phyloP scores from a whole-genome alignment of 92 coral and sea anemone species.

The Epizoanthus stellaris region DNA sequence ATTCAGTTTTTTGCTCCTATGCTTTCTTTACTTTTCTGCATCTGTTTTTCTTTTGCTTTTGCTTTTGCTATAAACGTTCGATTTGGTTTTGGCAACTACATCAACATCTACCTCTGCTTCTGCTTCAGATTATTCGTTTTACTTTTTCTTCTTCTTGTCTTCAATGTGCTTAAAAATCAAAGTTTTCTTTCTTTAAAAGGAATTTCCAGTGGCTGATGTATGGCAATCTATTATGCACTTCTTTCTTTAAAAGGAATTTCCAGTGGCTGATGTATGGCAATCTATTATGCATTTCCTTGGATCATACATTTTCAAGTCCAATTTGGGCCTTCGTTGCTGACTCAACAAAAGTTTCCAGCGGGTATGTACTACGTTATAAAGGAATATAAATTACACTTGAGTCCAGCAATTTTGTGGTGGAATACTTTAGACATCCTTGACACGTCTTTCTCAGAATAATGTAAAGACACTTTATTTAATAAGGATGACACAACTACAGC shows the following conservation, averaged over 20 bases:
- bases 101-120: neutral
- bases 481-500: no score
- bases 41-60: no score
- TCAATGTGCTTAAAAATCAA: no score
- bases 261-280: constrained; percentile 66
- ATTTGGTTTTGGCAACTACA: no score
- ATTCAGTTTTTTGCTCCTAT: no score
- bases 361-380: neutral
- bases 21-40: no score
- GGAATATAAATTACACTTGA: no score
- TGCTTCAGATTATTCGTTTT: neutral
- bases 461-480: no score
- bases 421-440: no score
- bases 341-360: constrained; percentile 23
- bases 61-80: no score
- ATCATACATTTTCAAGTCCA: constrained; percentile 63
- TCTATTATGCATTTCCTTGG: constrained; percentile 78
- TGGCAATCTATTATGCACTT: constrained; percentile 80
- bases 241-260: constrained; percentile 19
- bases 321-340: constrained; percentile 72
- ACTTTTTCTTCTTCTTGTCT: neutral
- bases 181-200: neutral
- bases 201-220: constrained; percentile 49
- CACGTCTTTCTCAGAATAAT: no score
- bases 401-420: no score